Evolutionary conservation across 2,113 vertebrate genomes (phyloP), one percentile per base, ranked within the genome.

Genomic region (Pao palembangensis): DNA sequence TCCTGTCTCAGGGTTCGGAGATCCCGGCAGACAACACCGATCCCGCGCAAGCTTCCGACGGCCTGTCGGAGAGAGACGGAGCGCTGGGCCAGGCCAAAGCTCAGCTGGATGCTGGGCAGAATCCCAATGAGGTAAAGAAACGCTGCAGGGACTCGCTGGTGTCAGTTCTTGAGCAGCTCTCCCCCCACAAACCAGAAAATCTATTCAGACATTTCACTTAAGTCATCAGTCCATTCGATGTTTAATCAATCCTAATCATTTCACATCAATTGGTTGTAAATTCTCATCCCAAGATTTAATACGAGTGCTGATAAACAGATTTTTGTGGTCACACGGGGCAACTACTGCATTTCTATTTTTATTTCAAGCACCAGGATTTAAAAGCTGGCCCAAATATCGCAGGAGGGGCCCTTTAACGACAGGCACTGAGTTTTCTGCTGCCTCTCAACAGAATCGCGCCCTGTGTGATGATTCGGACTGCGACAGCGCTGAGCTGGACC

Each of bases 401-500:
- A 44, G 43, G 43, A 5, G 20, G 21, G 12, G 11, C 6, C 11
- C 5, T 28, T 57, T 28, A 20, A 16, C 44, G 51, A 15, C 15
- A 2, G 21, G 68, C 17, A 28, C 16, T 19, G 28, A 55, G 54
- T 43, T n/a, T 51, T 11, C 16, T 44, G 43, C n/a, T 13, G 31
- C 63, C 38, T 54, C 6, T 55, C 53, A n/a, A 7, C 47, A 95
- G 94, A 92, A 85, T 64, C 91, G 89, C 44, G 84, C 84, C 10
- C 77, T 90, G 69, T 92, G 89, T 8, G 95, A 96, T 55, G 95
- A 96, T 72, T 98, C 95, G 0, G 95, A 96, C 88, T 96, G 94
- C 25, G 95, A 96, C 92, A 95, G 93, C 6, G 91, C 91, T 0
- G 94, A 98, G 77, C 80, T 96, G 58, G 95, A 96, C 71, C 93